Percentiles rank a stretch among this genome's conserved stretches.
Conservation (phyloP, 2,888 invertebrate genomes). For the Taenaris catops region DNA sequence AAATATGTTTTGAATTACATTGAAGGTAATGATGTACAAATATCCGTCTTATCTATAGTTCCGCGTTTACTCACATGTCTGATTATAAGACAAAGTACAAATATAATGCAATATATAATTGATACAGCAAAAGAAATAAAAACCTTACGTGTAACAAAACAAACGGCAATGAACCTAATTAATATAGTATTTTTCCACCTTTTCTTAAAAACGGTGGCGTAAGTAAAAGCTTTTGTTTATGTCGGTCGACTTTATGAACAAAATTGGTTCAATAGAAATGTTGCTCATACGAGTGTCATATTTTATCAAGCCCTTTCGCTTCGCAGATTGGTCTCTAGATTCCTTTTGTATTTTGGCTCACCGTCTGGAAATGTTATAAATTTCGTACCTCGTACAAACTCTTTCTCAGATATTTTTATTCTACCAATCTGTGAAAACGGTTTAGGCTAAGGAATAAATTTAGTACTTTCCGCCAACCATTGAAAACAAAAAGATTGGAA, state of each 20-base stretch:
- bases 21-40: no score
- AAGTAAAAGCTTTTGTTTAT: slow-evolving; percentile 4
- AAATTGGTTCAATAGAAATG: slow-evolving; percentile 15
- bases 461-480: not conserved
- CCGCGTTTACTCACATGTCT: no score
- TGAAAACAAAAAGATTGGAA: no score
- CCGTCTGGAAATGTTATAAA: slow-evolving; percentile 16
- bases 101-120: no score
- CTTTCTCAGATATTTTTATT: slow-evolving; percentile 12
- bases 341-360: slow-evolving; percentile 15
- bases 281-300: slow-evolving; percentile 14
- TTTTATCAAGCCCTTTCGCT: slow-evolving; percentile 16
- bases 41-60: no score
- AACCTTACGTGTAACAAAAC: no score
- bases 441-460: slow-evolving; percentile 1
- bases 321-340: slow-evolving; percentile 13
- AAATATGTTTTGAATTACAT: no score
- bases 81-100: no score
- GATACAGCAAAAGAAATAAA: slow-evolving; percentile 1
- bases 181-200: no score
- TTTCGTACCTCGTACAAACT: slow-evolving; percentile 7
- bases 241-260: slow-evolving; percentile 7
- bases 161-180: no score
- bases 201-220: no score
- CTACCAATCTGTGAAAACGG: slow-evolving; percentile 6